Base-by-base conservation (phyloP, 1,140 invertebrate species). In the Neotoxoptera formosana region DNA sequence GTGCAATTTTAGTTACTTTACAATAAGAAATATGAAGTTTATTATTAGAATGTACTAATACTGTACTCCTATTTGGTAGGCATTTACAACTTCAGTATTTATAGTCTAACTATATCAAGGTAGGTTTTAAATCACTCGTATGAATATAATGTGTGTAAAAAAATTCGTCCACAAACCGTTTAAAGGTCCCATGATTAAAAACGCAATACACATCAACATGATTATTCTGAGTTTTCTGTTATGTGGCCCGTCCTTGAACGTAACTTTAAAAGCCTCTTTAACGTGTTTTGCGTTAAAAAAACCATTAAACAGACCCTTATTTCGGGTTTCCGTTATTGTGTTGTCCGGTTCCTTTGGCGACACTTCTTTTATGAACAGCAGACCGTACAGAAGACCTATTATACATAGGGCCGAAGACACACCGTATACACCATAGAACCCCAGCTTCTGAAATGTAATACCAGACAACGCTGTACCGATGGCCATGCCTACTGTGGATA, bases 141-240 rank as follows among this genome's bases (percentile, higher is more conserved):
- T 17, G 30, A 17, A 14, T 17, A 41, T 23, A 53, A 20, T 17
- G 8, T 84, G 1, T 41, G 36, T 76, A 41, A 11, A 45, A 11
- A 45, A 47, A 9, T 25, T 53, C 6, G 2, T 36, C 1, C 4
- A 36, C 96, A 96, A 95, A 97, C 97, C 97, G 94, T 98, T 97
- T 95, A 98, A 96, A 1, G 97, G 97, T 91, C 97, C 97, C 94
- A 97, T 97, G 92, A 98, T 97, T n/a, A 98, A 97, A 96, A 97
- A 97, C 30, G 97, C 96, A 56, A 97, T 97, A 53, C 97, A 95
- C 96, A 98, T 97, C 7, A 98, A 95, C 94, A 97, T 96, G 93
- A 97, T 96, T 34, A 98, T 97, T 56, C 97, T 96, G 93, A 96
- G 96, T 93, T 96, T 96, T 1, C 97, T 95, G 94, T 97, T 97